Conservation (phyloP, 1,140 invertebrate genomes). For the Drosophila ercepeae region DNA sequence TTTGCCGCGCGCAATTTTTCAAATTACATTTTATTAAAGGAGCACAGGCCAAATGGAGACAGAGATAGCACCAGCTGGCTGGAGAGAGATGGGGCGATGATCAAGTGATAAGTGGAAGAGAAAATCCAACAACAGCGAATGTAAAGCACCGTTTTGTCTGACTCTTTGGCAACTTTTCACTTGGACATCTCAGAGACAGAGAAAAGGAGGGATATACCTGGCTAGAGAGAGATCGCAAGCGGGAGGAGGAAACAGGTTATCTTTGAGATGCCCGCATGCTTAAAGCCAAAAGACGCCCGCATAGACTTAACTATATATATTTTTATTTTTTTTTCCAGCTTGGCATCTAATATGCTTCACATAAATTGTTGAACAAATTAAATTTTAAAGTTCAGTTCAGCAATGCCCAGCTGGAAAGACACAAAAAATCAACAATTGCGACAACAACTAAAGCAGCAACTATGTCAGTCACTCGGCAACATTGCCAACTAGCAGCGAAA, state of each 20-base stretch:
- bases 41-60: slow-evolving; percentile 18
- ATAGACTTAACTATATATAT: slow-evolving; percentile 23
- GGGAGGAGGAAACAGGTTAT: slow-evolving; percentile 61
- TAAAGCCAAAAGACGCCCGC: slow-evolving; percentile 52
- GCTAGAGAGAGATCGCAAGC: slow-evolving; percentile 9
- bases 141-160: slow-evolving; percentile 75
- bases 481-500: slow-evolving; percentile 75
- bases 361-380: slow-evolving; percentile 74
- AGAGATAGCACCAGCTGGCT: slow-evolving; percentile 3
- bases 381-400: slow-evolving; percentile 65
- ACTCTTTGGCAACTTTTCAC: slow-evolving; percentile 57
- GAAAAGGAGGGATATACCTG: slow-evolving; percentile 7
- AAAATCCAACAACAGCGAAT: slow-evolving; percentile 53
- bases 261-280: slow-evolving; percentile 54
- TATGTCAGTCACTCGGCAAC: slow-evolving; percentile 78
- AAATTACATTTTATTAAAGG: slow-evolving; percentile 78
- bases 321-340: slow-evolving; percentile 24
- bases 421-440: slow-evolving; percentile 31
- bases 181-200: slow-evolving; percentile 14
- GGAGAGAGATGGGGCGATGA: slow-evolving; percentile 17
- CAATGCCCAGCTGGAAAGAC: slow-evolving; percentile 38
- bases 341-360: slow-evolving; percentile 57
- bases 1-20: slow-evolving; percentile 74
- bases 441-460: slow-evolving; percentile 55
- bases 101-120: slow-evolving; percentile 51